Percentiles rank a stretch among this genome's conserved stretches.
These are phyloP conservation scores for Eleginops maclovinus DNA, from an alignment of 2,113 vertebrate genomes.

Conservation along the genomic window DNA sequence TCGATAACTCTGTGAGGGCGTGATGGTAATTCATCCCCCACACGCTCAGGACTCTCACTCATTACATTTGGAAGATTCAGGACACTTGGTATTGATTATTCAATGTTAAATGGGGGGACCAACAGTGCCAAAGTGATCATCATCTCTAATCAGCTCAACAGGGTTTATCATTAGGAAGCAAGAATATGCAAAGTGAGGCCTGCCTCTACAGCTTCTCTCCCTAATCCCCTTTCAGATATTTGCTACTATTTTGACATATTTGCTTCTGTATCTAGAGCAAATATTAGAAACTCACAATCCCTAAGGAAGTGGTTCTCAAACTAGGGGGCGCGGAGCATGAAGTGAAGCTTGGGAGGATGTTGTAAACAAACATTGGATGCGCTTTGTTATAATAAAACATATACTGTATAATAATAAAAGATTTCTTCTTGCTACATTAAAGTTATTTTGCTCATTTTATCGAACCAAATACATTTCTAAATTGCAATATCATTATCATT, in stretches of 20 bases:
- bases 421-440: too few species aligned
- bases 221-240: neutral
- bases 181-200: conserved; percentile 32
- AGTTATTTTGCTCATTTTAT: too few species aligned
- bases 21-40: conserved; percentile 67
- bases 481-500: too few species aligned
- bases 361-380: too few species aligned
- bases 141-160: conserved; percentile 48
- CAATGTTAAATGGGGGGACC: conserved; percentile 28
- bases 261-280: neutral
- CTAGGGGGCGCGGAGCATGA: too few species aligned
- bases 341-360: too few species aligned
- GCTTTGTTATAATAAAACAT: too few species aligned
- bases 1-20: conserved; percentile 57
- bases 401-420: too few species aligned
- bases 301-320: too few species aligned
- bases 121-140: conserved; percentile 32
- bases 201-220: neutral
- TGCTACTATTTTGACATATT: conserved; percentile 7
- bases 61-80: conserved; percentile 52
- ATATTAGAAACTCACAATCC: neutral
- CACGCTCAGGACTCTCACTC: conserved; percentile 43
- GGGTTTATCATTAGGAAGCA: conserved; percentile 23
- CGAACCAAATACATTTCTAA: too few species aligned
- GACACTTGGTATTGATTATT: conserved; percentile 62